Base-by-base conservation (phyloP, 2,888 invertebrate genomes). In the Aphelenchoides bicaudatus region DNA sequence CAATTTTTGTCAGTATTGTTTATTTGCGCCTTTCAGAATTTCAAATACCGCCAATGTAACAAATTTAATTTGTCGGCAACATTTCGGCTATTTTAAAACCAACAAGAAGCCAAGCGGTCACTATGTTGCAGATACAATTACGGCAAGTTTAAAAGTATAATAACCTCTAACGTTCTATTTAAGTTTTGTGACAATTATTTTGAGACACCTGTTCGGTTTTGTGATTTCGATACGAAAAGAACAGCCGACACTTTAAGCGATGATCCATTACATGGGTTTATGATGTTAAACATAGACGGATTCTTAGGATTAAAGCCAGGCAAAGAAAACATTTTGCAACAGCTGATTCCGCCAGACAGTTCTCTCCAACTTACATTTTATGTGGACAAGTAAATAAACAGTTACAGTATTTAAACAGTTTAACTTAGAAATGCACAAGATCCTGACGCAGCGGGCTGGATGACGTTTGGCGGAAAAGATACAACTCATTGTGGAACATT, bases 401-500 rank as follows among this genome's bases (percentile, higher is more conserved):
- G 10, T 34, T 34, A 10, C 34, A 34, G 10, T 34, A 10, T 10
- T n/a, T 34, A 10, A n/a, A 10, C n/a, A 10, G 34, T 34, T 34
- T n/a, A n/a, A 21, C 25, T 19, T 25, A 43, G 43, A 8, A 43
- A 43, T 10, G 16, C 43, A 10, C 16, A 19, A 6, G 43, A 43
- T 10, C 23, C 43, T 10, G 43, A 43, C 43, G 25, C 16, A 10
- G 43, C 43, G 8, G 43, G 43, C 16, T 21, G 10, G 8, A 43
- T 43, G 16, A 43, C 43, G 43, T 43, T 43, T 43, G 43, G 43
- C 10, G 43, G 43, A n/a, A 43, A 43, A n/a, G 43, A 43, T n/a
- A n/a, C 16, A 10, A 21, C 10, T n/a, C 10, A 43, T 25, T 43
- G 43, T 25, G 25, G 25, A n/a, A 43, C 10, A 8, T 43, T 8